Evolutionary conservation across 2,888 invertebrate species (phyloP).

Genomic region (Allophyes oxyacanthae): DNA sequence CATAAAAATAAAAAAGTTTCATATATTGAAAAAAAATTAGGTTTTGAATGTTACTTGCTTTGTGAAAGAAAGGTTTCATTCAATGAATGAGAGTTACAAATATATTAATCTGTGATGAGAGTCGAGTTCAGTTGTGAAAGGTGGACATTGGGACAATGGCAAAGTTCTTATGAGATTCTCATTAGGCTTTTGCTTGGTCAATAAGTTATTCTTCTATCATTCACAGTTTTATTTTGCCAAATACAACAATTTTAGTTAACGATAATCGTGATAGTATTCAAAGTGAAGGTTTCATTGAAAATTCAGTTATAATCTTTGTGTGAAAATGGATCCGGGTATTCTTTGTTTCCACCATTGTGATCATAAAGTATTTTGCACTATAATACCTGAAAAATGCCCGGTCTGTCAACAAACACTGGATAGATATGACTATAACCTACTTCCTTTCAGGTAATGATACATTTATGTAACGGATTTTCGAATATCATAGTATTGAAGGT

Average conservation of each 20-base stretch:
- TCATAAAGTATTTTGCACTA: slow-evolving; percentile 94
- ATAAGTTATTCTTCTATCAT: slow-evolving; percentile 62
- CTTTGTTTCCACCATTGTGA: slow-evolving; percentile 97
- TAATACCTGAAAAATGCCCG: slow-evolving; percentile 94
- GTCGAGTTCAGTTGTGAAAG: slow-evolving; percentile 65
- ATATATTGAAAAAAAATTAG: background rate
- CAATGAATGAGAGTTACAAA: no score
- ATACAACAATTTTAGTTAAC: slow-evolving; percentile 51
- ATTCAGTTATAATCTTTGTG: slow-evolving; percentile 59
- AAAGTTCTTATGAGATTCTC: slow-evolving; percentile 60
- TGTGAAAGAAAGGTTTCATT: slow-evolving; percentile 29
- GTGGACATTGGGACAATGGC: slow-evolving; percentile 71
- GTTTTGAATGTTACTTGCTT: slow-evolving; percentile 37
- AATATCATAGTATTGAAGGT: slow-evolving; percentile 53
- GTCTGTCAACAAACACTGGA: slow-evolving; percentile 91
- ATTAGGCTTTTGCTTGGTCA: slow-evolving; percentile 73
- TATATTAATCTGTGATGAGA: no score
- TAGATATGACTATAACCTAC: slow-evolving; percentile 90
- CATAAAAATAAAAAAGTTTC: background rate
- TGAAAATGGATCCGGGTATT: slow-evolving; percentile 93
- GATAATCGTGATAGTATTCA: slow-evolving; percentile 42
- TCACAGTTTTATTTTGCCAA: slow-evolving; percentile 59
- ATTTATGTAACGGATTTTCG: slow-evolving; percentile 33
- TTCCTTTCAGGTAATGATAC: slow-evolving; percentile 92
- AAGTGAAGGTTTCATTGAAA: slow-evolving; percentile 70